Conservation (phyloP, 2,888 invertebrate species). For the Agriotes lineatus region DNA sequence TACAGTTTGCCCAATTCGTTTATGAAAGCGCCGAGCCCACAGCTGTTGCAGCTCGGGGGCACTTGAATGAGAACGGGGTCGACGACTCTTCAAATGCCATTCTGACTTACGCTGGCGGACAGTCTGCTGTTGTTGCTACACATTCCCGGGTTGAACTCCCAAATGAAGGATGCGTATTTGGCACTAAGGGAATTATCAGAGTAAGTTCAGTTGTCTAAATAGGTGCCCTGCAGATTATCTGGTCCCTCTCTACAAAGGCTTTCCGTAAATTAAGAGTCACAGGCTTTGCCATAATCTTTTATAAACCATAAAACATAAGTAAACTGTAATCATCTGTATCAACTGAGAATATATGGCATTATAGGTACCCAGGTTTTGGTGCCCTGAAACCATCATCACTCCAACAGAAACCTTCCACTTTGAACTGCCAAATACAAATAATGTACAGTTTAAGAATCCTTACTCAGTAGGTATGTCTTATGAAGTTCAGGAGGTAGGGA, state of each 20-base stretch:
- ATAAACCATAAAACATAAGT: too few relatives aligned
- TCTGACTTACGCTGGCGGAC: conserved; percentile 73
- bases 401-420: conserved; percentile 74
- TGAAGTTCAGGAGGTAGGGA: conserved; percentile 81
- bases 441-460: conserved; percentile 61
- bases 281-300: too few relatives aligned
- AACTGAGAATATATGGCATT: too few relatives aligned
- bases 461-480: conserved; percentile 78
- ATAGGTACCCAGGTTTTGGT: conserved; percentile 76
- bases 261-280: too few relatives aligned
- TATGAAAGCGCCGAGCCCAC: conserved; percentile 76
- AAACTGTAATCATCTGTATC: too few relatives aligned
- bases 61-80: conserved; percentile 77
- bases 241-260: too few relatives aligned
- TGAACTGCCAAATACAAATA: conserved; percentile 73
- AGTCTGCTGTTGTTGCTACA: conserved; percentile 74
- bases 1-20: conserved; percentile 79
- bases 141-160: conserved; percentile 71
- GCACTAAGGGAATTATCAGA: conserved; percentile 76
- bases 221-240: too few relatives aligned
- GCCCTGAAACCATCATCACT: conserved; percentile 75
- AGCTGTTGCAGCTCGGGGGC: conserved; percentile 76
- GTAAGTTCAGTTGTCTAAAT: too few relatives aligned
- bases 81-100: conserved; percentile 77
- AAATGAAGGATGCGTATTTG: conserved; percentile 75